Evolutionary conservation across 2,113 vertebrate species (phyloP).

Genomic region (Vanacampus margaritifer): DNA sequence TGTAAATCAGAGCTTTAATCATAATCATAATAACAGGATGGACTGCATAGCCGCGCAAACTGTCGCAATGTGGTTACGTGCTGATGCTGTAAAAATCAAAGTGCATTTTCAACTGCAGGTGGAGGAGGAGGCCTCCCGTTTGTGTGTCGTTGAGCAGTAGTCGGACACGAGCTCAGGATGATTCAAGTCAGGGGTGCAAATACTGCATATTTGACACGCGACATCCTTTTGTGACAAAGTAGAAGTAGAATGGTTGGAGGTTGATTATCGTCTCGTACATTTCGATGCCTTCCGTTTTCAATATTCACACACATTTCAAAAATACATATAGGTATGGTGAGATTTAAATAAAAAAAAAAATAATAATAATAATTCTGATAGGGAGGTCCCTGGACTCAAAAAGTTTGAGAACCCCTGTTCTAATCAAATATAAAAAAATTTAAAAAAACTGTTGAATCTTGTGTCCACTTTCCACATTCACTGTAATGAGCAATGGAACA

Average conservation of each 20-base stretch:
- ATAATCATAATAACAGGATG: constrained; percentile 26
- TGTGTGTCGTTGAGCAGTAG: neutral
- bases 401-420: neutral
- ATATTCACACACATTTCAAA: neutral
- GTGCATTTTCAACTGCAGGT: constrained; percentile 54
- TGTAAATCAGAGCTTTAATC: constrained; percentile 10
- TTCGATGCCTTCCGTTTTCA: neutral
- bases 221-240: neutral
- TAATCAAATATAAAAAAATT: neutral
- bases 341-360: no score
- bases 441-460: neutral
- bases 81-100: constrained; percentile 42
- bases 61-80: constrained; percentile 8
- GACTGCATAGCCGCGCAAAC: constrained; percentile 13
- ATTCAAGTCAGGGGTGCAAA: neutral
- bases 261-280: neutral
- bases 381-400: neutral
- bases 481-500: neutral
- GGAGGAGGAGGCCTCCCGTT: constrained; percentile 14
- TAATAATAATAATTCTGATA: neutral
- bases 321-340: no score
- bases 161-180: neutral
- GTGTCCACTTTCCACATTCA: neutral
- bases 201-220: neutral
- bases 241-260: neutral